A percentile compares a stretch with the other conserved stretches of the same genome.
phyloP scores from a whole-genome alignment of 2,797 vertebrate species.

The Xenopus petersii region DNA sequence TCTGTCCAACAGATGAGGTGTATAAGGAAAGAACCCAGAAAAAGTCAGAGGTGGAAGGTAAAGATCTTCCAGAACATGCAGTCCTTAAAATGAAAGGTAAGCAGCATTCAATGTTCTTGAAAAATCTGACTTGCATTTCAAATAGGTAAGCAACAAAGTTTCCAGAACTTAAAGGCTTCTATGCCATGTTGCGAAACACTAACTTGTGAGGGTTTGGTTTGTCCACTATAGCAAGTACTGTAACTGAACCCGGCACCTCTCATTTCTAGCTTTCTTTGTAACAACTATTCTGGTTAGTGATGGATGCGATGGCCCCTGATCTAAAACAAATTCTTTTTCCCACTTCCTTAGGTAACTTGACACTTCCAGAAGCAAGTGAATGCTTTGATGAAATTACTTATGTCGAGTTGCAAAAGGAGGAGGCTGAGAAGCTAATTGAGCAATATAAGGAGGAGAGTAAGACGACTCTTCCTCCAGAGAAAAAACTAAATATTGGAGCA shows the following conservation, averaged over 20 bases:
- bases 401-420: conserved; percentile 90
- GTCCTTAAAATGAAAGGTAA: conserved; percentile 97
- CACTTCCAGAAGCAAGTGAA: conserved; percentile 89
- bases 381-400: conserved; percentile 90
- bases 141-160: no score
- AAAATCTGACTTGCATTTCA: no score
- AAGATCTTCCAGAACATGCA: conserved; percentile 94
- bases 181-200: no score
- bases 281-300: no score
- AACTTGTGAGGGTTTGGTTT: no score
- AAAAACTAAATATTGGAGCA: conserved; percentile 87
- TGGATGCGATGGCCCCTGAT: no score
- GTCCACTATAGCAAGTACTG: no score
- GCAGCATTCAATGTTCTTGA: conserved; percentile 15
- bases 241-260: no score
- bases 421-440: conserved; percentile 87
- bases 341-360: conserved; percentile 80
- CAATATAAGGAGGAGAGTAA: conserved; percentile 97
- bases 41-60: conserved; percentile 94
- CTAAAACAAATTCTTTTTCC: background rate
- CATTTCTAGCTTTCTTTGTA: no score
- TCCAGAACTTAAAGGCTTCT: no score
- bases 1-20: conserved; percentile 91
- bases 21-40: conserved; percentile 94
- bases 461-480: conserved; percentile 89